These are phyloP conservation scores for Psittacus erithacus DNA, from an alignment of 2,113 vertebrate species.

Conservation along the genomic window DNA sequence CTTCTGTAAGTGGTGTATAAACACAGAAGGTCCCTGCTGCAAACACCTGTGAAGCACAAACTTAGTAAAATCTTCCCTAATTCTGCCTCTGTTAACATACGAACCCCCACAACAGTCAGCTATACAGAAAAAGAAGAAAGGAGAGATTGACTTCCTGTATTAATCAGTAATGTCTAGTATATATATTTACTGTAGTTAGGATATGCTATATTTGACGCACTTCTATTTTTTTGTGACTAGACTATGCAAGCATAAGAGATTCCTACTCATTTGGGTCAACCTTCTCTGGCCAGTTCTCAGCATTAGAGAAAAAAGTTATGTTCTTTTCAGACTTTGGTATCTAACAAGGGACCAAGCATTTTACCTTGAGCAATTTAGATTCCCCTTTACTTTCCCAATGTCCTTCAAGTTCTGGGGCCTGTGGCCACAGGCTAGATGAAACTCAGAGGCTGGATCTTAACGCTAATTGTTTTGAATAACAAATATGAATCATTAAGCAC, in stretches of 20 bases:
- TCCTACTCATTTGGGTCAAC: not conserved
- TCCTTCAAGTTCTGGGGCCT: not conserved
- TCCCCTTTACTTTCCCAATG: not conserved
- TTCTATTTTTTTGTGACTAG: not conserved
- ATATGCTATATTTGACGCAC: not conserved
- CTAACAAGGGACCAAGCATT: not conserved
- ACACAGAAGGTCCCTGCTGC: not conserved
- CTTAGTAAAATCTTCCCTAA: not conserved
- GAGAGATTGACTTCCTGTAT: not conserved
- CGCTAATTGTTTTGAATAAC: not conserved
- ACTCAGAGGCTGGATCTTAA: not conserved
- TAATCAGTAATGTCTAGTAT: not conserved
- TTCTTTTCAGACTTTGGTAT: not conserved
- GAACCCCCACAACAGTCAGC: not conserved
- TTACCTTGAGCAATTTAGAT: not conserved
- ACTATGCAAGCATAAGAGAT: not conserved
- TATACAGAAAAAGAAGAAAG: not conserved
- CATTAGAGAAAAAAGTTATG: not conserved
- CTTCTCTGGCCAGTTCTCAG: not conserved
- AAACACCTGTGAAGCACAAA: not conserved
- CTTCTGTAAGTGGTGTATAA: not conserved
- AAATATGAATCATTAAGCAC: not conserved
- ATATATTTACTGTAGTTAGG: not conserved
- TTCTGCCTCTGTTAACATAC: not conserved
- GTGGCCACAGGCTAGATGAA: not conserved